phyloP scores from a whole-genome alignment of 2,888 invertebrate species.

The Sphaerophoria rueppellii region DNA sequence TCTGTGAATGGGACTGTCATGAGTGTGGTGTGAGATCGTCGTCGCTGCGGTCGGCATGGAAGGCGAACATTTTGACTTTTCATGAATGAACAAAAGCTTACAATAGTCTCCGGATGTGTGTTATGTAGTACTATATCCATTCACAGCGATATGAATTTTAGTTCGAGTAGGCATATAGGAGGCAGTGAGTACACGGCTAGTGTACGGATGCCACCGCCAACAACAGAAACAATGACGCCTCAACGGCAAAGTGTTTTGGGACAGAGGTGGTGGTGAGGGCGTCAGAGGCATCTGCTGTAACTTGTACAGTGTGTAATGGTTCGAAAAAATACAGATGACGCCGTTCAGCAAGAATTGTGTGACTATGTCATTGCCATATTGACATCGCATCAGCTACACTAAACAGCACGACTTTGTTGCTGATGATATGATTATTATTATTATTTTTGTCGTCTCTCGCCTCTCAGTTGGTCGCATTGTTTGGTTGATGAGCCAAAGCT shows the following conservation, averaged over 20 bases:
- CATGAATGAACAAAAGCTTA: conserved; percentile 63
- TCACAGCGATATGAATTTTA: conserved; percentile 24
- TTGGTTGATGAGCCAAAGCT: conserved; percentile 43
- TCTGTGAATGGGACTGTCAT: conserved; percentile 40
- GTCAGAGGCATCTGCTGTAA: background rate
- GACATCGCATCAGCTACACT: conserved; percentile 18
- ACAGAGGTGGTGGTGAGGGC: no score
- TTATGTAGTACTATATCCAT: conserved; percentile 41
- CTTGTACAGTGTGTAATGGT: conserved; percentile 40
- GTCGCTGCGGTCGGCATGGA: conserved; percentile 6
- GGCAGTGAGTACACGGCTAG: background rate
- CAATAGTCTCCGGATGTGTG: conserved; percentile 62
- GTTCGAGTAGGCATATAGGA: no score
- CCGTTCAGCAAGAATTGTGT: conserved; percentile 57
- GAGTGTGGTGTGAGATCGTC: background rate
- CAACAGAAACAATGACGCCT: background rate
- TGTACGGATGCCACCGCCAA: conserved; percentile 18
- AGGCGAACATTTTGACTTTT: conserved; percentile 22
- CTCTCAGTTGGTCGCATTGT: conserved; percentile 3
- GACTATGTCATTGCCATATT: conserved; percentile 68
- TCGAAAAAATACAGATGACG: conserved; percentile 49
- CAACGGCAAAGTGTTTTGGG: no score
- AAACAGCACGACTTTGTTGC: conserved; percentile 23
- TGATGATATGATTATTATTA: conserved; percentile 37
- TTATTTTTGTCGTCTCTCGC: conserved; percentile 32